Evolutionary conservation across 2,888 invertebrate species (phyloP), one percentile per base, ranked within the genome.

Genomic region (Nasonovia ribisnigri): DNA sequence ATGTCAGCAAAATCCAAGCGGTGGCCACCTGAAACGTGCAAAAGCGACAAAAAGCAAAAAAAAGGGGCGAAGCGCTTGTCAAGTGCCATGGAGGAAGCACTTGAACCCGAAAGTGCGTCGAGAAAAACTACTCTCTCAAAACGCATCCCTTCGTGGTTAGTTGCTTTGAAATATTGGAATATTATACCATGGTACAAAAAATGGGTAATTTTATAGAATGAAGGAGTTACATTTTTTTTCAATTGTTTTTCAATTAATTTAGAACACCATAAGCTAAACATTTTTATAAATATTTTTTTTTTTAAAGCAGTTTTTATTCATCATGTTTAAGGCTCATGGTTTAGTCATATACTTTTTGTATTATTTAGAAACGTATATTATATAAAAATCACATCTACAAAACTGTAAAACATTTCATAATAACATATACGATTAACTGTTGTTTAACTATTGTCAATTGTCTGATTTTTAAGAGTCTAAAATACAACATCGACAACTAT

Each of bases 1-100:
- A 90, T 48, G 93, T 93, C 93, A 93, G 93, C 93, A 84, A 93
- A 90, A 93, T 84, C 88, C 51, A 24, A 51, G 84, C 90, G 84
- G 57, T 84, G 84, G 88, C 93, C 89, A 84, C 93, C 84, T 84
- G 89, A 93, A 93, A 93, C 93, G 93, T 93, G 93, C 93, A 51
- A 90, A 93, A 90, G 46, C 84, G 89, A 84, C 89, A 84, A 77
- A 92, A 77, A 92, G 92, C 77, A 57, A 89, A 77, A 60, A 54
- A 84, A 54, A 36, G 36, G n/a, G n/a, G 24, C 84, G 57, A 90
- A 93, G 89, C 93, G 54, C 84, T 93, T 36, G 84, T 93, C 90
- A 48, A 93, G 93, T 84, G 48, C 89, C 29, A 26, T 36, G 57
- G 84, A 93, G 84, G 60, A 90, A 90, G 60, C 57, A 93, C 93